A percentile compares a stretch with the other conserved stretches of the same genome.
Conservation (phyloP, 2,113 vertebrate species). For the Pachypanchax playfairii region DNA sequence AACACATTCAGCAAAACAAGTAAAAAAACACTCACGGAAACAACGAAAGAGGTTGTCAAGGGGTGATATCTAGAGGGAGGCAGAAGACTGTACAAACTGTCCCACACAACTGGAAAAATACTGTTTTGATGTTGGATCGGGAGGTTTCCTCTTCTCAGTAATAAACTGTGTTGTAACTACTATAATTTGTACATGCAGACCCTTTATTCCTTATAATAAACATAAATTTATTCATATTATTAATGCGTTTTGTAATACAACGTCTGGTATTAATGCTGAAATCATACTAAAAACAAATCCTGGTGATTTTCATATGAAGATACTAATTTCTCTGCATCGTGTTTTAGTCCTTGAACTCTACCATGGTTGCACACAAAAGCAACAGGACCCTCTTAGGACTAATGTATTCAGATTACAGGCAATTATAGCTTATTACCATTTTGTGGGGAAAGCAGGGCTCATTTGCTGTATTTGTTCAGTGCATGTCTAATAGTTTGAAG, state of each 20-base stretch:
- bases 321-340: slow-evolving; percentile 18
- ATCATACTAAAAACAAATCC: not conserved
- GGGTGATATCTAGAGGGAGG: not conserved
- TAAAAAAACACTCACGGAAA: slow-evolving; percentile 11
- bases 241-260: not conserved
- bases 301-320: slow-evolving; percentile 3
- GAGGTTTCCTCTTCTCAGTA: not conserved
- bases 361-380: slow-evolving; percentile 63
- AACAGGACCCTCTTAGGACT: slow-evolving; percentile 55
- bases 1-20: slow-evolving; percentile 26
- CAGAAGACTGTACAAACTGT: not conserved
- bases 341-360: slow-evolving; percentile 33
- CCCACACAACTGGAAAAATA: not conserved
- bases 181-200: not conserved
- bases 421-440: slow-evolving; percentile 69
- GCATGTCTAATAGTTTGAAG: slow-evolving; percentile 49
- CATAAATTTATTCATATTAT: not conserved
- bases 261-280: slow-evolving; percentile 16
- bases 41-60: not conserved
- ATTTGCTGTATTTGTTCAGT: slow-evolving; percentile 61
- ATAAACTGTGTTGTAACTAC: not conserved
- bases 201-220: not conserved
- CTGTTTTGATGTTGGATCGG: not conserved
- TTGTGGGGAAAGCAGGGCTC: slow-evolving; percentile 51
- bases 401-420: slow-evolving; percentile 73